Percentiles rank a stretch among this genome's conserved stretches.
Conservation (phyloP, 2,888 invertebrate genomes). For the Agrotis ipsilon region DNA sequence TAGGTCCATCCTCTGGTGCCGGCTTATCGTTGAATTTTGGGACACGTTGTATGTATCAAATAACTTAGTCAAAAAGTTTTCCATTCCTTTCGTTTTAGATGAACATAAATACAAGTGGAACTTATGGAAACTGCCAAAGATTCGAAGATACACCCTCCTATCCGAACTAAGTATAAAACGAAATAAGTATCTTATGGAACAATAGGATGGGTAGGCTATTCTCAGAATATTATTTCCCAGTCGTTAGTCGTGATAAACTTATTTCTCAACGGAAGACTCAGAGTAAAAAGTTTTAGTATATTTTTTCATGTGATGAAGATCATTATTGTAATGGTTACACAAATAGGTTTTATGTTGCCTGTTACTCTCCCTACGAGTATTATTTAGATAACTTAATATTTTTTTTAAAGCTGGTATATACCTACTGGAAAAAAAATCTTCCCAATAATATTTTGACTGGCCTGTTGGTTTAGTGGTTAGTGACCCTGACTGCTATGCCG, state of each 20-base stretch:
- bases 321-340: background rate
- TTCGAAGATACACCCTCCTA: slow-evolving; percentile 12
- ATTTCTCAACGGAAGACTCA: background rate
- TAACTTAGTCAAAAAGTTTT: background rate
- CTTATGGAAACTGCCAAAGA: background rate
- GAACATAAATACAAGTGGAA: background rate
- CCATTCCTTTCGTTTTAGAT: background rate
- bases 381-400: too few relatives aligned
- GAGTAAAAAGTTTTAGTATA: background rate
- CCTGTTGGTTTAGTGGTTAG: too few relatives aligned
- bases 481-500: too few relatives aligned
- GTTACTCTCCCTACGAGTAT: background rate
- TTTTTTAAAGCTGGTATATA: too few relatives aligned
- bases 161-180: too few relatives aligned
- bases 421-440: too few relatives aligned
- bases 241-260: slow-evolving; percentile 17
- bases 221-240: slow-evolving; percentile 13
- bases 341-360: background rate
- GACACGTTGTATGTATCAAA: too few relatives aligned
- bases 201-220: background rate
- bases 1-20: too few relatives aligned
- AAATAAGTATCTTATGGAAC: slow-evolving; percentile 14
- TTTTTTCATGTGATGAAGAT: background rate
- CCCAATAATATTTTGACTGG: too few relatives aligned
- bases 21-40: too few relatives aligned